Percentiles rank a stretch among this genome's conserved stretches.
These are phyloP conservation scores for Margaritifera margaritifera DNA, from an alignment of 2,888 invertebrate genomes.

Conservation along the genomic window DNA sequence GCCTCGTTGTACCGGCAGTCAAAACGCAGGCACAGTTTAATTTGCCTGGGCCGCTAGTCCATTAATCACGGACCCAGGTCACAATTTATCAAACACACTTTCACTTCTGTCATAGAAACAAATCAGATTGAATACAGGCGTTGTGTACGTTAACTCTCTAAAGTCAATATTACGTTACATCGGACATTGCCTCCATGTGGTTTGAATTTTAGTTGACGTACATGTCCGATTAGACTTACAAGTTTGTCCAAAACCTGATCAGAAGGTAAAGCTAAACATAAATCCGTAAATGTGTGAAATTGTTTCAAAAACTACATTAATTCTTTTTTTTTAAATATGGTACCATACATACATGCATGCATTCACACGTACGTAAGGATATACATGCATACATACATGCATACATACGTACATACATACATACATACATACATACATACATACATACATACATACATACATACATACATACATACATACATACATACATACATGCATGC, in stretches of 20 bases:
- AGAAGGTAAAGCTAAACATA: too few relatives aligned
- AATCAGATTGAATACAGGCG: conserved; percentile 1
- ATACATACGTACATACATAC: not conserved
- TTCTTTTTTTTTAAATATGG: too few relatives aligned
- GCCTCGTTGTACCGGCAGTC: not conserved
- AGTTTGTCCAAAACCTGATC: not conserved
- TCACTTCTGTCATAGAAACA: conserved; percentile 7
- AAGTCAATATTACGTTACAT: conserved; percentile 4
- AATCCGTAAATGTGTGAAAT: too few relatives aligned
- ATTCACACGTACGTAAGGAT: too few relatives aligned
- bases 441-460: conserved; percentile 4
- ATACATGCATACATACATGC: too few relatives aligned
- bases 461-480: not conserved
- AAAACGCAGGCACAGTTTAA: conserved; percentile 3
- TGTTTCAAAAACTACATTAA: too few relatives aligned
- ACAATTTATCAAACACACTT: conserved; percentile 5
- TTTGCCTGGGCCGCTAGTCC: conserved; percentile 4
- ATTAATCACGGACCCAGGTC: conserved; percentile 2
- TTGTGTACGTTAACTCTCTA: conserved; percentile 4
- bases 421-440: conserved; percentile 12
- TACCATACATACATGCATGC: too few relatives aligned
- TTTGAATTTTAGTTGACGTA: not conserved
- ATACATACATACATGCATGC: conserved; percentile 6
- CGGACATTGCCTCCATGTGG: not conserved
- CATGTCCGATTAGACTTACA: not conserved